Evolutionary conservation across 2,113 vertebrate genomes (phyloP).

Genomic region (Oreochromis niloticus): DNA sequence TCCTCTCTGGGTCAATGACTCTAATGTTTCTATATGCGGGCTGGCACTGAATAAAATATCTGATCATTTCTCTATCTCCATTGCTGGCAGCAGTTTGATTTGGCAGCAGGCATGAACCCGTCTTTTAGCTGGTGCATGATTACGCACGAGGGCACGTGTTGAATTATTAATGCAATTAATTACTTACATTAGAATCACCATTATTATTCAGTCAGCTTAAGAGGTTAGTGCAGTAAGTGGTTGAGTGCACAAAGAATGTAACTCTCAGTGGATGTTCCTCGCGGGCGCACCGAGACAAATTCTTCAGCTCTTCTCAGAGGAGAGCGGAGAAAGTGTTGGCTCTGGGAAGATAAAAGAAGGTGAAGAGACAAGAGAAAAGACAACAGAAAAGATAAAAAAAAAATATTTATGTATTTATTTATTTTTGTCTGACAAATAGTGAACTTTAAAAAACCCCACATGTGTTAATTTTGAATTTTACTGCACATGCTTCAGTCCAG

Average conservation of each 20-base stretch:
- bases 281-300: neutral
- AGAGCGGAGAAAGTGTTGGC: neutral
- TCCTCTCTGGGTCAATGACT: constrained; percentile 9
- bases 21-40: constrained; percentile 9
- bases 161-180: constrained; percentile 55
- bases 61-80: constrained; percentile 10
- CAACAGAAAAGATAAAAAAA: neutral
- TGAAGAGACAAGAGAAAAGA: neutral
- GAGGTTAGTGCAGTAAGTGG: constrained; percentile 33
- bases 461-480: neutral
- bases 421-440: neutral
- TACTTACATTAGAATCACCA: constrained; percentile 49
- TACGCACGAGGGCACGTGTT: neutral
- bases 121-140: constrained; percentile 14
- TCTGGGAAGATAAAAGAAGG: neutral
- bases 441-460: neutral
- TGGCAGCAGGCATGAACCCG: neutral
- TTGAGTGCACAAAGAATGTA: constrained; percentile 20
- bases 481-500: neutral
- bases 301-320: neutral
- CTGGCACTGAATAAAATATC: constrained; percentile 28
- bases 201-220: constrained; percentile 51
- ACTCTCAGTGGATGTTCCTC: constrained; percentile 2
- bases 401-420: neutral
- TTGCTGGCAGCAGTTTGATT: neutral